These are phyloP conservation scores for Siphamia tubifer DNA, from an alignment of 2,113 vertebrate genomes.

Conservation along the genomic window DNA sequence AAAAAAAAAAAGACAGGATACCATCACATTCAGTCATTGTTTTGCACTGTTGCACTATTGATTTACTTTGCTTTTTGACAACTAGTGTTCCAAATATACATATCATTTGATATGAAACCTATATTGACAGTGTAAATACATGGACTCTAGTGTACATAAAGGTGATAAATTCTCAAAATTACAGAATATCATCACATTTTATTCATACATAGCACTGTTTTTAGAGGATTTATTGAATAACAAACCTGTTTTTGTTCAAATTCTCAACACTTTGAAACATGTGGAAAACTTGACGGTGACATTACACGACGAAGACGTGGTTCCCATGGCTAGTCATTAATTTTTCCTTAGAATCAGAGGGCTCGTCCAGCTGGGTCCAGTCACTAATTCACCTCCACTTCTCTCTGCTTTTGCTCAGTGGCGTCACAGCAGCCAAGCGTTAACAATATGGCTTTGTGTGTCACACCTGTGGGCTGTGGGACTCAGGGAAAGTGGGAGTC, in stretches of 20 bases:
- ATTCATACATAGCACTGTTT: background rate
- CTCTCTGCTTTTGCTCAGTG: conserved; percentile 6
- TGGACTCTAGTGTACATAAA: too few relatives aligned
- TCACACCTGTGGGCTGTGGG: conserved; percentile 56
- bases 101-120: too few relatives aligned
- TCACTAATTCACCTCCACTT: conserved; percentile 45
- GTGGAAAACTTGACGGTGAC: conserved; percentile 34
- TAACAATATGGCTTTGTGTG: conserved; percentile 63
- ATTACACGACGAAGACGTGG: background rate
- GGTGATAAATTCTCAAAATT: background rate
- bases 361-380: conserved; percentile 24
- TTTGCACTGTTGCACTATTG: too few relatives aligned
- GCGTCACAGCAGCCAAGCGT: conserved; percentile 26
- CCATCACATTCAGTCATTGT: too few relatives aligned
- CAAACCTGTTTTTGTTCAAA: conserved; percentile 2
- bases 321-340: conserved; percentile 39
- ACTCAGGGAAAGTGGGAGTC: conserved; percentile 31
- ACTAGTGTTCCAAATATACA: too few relatives aligned
- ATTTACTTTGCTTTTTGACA: too few relatives aligned
- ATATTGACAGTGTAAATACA: too few relatives aligned
- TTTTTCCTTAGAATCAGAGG: conserved; percentile 14
- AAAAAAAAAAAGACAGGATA: too few relatives aligned
- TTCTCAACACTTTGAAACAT: conserved; percentile 15
- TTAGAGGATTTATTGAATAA: background rate
- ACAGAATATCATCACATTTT: background rate